These are phyloP conservation scores for Neotragus moschatus DNA, from an alignment of 2,113 vertebrate species.

Conservation along the genomic window DNA sequence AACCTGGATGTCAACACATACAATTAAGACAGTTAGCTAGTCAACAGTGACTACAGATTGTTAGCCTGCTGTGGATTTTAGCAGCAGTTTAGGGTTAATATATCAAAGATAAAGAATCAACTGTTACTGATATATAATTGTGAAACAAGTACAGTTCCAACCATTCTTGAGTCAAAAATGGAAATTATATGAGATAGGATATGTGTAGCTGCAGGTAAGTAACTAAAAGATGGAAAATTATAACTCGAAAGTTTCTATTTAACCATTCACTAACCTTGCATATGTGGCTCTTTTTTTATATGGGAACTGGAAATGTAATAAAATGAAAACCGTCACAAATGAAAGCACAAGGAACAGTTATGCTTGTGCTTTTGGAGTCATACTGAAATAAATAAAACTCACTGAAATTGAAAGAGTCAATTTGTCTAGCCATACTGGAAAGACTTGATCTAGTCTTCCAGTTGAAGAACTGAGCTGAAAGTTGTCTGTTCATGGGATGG, in stretches of 20 bases:
- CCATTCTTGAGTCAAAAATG: background rate
- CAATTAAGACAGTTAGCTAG: background rate
- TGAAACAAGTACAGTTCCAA: background rate
- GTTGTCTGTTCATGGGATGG: background rate
- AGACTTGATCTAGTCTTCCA: background rate
- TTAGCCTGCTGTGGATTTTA: background rate
- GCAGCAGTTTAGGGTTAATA: background rate
- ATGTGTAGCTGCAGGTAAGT: background rate
- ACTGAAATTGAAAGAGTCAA: background rate
- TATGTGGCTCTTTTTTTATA: background rate
- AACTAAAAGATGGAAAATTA: background rate
- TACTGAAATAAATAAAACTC: background rate
- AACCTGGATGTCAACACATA: background rate
- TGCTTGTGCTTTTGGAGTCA: background rate
- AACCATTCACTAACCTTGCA: accelerated
- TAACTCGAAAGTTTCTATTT: background rate
- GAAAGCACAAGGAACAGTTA: background rate
- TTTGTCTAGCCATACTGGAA: background rate
- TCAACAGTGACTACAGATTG: background rate
- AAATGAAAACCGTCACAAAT: background rate
- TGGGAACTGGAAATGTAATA: background rate
- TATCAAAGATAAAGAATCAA: background rate
- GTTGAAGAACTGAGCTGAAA: background rate
- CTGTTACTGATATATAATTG: background rate
- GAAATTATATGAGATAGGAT: background rate